phyloP scores from a whole-genome alignment of 2,797 vertebrate genomes.

The Phaenicophaeus curvirostris region DNA sequence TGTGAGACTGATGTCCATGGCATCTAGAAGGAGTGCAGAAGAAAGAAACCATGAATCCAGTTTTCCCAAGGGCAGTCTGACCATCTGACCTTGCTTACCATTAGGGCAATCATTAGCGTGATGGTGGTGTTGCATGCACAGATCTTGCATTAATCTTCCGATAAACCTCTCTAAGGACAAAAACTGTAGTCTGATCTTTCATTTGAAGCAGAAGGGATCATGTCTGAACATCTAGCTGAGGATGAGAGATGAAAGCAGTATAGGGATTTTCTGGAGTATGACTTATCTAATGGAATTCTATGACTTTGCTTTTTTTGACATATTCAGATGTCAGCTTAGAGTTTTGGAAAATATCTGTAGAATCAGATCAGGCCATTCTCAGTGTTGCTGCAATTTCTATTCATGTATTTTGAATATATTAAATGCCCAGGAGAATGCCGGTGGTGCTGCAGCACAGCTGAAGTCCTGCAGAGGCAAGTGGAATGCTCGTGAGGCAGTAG shows the following conservation, averaged over 20 bases:
- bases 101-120: neutral
- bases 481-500: too few relatives aligned
- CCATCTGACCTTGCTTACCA: neutral
- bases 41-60: neutral
- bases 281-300: neutral
- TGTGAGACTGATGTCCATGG: neutral
- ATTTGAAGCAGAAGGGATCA: neutral
- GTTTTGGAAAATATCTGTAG: neutral
- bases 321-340: neutral
- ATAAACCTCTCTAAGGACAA: neutral
- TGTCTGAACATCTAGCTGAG: neutral
- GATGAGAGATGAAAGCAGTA: neutral
- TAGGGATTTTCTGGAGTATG: neutral
- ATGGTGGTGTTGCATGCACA: neutral
- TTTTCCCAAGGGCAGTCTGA: neutral
- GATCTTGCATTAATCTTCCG: neutral
- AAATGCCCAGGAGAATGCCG: too few relatives aligned
- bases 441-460: too few relatives aligned
- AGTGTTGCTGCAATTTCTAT: neutral
- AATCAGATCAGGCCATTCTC: neutral
- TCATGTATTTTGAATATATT: neutral
- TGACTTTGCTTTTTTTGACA: neutral
- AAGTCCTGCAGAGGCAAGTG: too few relatives aligned
- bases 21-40: neutral
- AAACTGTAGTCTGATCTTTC: neutral